These are phyloP conservation scores for Coracopsis vasa DNA, from an alignment of 2,113 vertebrate genomes.

Conservation along the genomic window DNA sequence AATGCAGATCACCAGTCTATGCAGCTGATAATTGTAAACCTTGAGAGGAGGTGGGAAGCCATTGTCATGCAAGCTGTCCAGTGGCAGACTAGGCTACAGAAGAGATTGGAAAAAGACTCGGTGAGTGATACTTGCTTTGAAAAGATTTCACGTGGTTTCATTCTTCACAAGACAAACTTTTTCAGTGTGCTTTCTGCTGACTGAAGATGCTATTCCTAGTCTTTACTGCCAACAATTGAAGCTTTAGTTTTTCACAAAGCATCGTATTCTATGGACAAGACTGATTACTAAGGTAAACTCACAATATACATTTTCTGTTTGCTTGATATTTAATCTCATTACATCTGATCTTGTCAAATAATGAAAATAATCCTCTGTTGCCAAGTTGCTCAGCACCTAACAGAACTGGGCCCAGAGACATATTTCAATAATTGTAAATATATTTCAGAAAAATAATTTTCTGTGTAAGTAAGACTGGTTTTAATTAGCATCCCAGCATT, in stretches of 20 bases:
- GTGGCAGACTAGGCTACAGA: constrained; percentile 91
- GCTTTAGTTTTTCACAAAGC: background rate
- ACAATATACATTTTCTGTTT: background rate
- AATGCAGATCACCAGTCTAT: constrained; percentile 89
- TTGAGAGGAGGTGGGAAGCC: constrained; percentile 96
- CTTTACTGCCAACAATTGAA: background rate
- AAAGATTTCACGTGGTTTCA: background rate
- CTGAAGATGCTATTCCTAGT: background rate
- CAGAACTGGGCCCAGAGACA: background rate
- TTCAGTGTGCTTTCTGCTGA: background rate
- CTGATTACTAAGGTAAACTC: background rate
- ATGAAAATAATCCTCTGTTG: background rate
- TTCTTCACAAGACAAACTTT: background rate
- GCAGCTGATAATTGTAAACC: constrained; percentile 93
- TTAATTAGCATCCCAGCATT: constrained; percentile 18
- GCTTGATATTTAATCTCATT: background rate
- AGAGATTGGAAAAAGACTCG: constrained; percentile 80
- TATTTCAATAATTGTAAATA: constrained; percentile 1
- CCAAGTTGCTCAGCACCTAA: background rate
- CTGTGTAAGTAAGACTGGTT: constrained; percentile 16
- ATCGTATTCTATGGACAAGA: background rate
- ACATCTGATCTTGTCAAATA: background rate
- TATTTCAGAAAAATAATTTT: constrained; percentile 6
- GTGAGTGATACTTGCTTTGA: constrained; percentile 73
- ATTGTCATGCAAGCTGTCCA: constrained; percentile 98